Percentiles rank a stretch among this genome's conserved stretches.
Conservation (phyloP, 2,113 vertebrate genomes). For the Sardina pilchardus region DNA sequence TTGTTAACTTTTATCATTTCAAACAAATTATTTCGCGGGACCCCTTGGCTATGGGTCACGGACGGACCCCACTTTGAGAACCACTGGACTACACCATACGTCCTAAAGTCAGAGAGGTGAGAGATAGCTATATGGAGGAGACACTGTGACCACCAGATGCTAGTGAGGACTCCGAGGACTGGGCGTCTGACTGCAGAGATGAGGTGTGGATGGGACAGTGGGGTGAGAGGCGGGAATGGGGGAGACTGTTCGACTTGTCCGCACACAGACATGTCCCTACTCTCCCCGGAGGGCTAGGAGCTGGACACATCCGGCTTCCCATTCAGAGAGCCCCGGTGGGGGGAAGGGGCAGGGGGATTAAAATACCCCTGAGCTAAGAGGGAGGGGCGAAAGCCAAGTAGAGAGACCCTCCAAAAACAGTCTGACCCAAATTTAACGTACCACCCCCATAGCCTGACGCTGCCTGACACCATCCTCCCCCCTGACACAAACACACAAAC, state of each 20-base stretch:
- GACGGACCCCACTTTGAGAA: no score
- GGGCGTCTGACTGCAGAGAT: no score
- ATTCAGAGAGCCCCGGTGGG: neutral
- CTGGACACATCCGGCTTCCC: neutral
- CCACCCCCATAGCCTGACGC: slow-evolving; percentile 5
- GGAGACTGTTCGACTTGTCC: neutral
- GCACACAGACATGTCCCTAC: neutral
- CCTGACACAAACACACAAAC: slow-evolving; percentile 13
- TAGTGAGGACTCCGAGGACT: no score
- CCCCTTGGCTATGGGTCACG: no score
- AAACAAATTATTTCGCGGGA: no score
- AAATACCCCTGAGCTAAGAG: slow-evolving; percentile 14
- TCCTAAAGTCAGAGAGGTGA: no score
- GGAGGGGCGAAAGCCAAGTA: neutral
- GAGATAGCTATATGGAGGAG: no score
- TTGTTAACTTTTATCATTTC: no score
- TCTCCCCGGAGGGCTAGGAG: neutral
- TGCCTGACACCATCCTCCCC: slow-evolving; percentile 7
- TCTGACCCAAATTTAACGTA: neutral
- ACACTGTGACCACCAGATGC: no score
- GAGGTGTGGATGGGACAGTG: neutral
- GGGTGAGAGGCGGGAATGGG: neutral
- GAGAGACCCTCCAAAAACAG: slow-evolving; percentile 5
- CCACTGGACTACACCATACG: no score
- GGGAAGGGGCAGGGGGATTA: neutral